Evolutionary conservation across 2,888 invertebrate species (phyloP).

Genomic region (Eupsilia transversa): DNA sequence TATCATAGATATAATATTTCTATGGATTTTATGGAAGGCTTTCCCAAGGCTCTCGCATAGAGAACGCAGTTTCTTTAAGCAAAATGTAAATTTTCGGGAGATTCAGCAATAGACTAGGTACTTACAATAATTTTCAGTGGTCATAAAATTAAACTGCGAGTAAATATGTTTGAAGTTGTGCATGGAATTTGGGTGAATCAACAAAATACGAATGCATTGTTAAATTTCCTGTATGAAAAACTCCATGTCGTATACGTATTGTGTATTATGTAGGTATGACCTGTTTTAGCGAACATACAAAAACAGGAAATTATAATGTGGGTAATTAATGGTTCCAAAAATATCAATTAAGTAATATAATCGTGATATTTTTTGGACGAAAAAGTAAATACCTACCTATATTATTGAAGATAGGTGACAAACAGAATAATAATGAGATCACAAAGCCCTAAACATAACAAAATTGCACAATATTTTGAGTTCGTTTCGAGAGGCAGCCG

Average conservation of each 20-base stretch:
- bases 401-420: neutral
- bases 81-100: neutral
- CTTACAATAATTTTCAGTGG: neutral
- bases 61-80: neutral
- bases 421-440: neutral
- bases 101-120: conserved; percentile 5
- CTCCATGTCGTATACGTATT: neutral
- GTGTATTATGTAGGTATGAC: neutral
- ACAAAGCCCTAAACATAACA: conserved; percentile 1
- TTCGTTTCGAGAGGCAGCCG: conserved; percentile 9
- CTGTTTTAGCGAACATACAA: neutral
- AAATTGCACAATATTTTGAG: conserved; percentile 26
- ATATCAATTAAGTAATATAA: neutral
- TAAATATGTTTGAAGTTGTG: conserved; percentile 6
- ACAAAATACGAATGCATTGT: conserved; percentile 21
- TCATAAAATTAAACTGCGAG: conserved; percentile 1
- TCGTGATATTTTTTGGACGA: neutral
- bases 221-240: conserved; percentile 8
- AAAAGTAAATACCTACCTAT: neutral
- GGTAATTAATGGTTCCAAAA: neutral
- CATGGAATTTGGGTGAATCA: conserved; percentile 12
- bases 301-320: conserved; percentile 3
- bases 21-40: neutral
- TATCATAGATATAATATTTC: too few species aligned
- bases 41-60: neutral